Evolutionary conservation across 2,888 invertebrate species (phyloP), one percentile per base, ranked within the genome.

Genomic region (Mermis nigrescens): DNA sequence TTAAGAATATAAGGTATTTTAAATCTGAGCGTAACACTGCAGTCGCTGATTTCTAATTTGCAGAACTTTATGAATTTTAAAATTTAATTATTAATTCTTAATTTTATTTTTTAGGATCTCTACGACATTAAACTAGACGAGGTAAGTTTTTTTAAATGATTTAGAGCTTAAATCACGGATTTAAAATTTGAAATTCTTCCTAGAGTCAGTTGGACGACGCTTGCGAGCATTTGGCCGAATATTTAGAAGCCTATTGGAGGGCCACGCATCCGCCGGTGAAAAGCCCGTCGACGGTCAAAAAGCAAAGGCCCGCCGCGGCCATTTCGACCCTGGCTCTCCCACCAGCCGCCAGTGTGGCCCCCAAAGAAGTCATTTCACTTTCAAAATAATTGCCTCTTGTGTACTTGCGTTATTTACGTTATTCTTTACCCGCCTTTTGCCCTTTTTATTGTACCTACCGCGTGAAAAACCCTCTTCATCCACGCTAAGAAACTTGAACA

Each of bases 141-240:
- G 38, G 38, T 38, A 19, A 38, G 38, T 38, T 38, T 38, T 38
- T 38, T 12, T 38, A 19, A 38, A 38, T 12, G 38, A 7, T 12
- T 38, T 19, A 38, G 7, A 38, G 19, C 38, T 38, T 38, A 46
- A 60, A 61, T n/a, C n/a, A n/a, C n/a, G n/a, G n/a, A n/a, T n/a
- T n/a, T 19, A 38, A 38, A 38, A 38, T 12, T 38, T 38, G 38
- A 38, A 38, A 7, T 48, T 12, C 24, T 24, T 12, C 24, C 24
- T 48, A 95, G 76, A 95, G 95, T 76, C 94, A 95, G 77, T 78
- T 94, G 69, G 91, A 95, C 73, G 94, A 95, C 73, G 94, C 94
- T 26, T 95, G 94, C 75, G 90, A 91, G 73, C 92, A 91, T 76
- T 85, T 95, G 72, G 90, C 91, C 38, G 92, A 91, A 77, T 92